A percentile compares a stretch with the other conserved stretches of the same genome.
These are phyloP conservation scores for Paradoxurus hermaphroditus DNA, from an alignment of 2,113 vertebrate genomes.

Conservation along the genomic window DNA sequence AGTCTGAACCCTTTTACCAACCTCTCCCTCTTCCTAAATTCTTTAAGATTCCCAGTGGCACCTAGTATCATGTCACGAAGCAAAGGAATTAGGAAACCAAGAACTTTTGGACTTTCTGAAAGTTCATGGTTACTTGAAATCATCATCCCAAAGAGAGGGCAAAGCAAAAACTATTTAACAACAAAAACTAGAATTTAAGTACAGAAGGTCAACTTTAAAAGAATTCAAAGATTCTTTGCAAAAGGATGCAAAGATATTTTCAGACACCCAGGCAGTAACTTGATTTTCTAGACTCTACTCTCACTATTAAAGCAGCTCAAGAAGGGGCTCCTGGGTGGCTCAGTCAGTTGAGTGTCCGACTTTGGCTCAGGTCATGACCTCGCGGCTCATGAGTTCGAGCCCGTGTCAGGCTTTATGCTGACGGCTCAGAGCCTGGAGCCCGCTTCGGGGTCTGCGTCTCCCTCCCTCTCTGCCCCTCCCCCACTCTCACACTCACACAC, in stretches of 20 bases:
- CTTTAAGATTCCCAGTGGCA: not conserved
- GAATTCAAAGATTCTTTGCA: too few species aligned
- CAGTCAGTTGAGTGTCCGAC: too few species aligned
- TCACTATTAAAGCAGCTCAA: not conserved
- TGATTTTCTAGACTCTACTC: not conserved
- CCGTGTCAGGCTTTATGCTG: too few species aligned
- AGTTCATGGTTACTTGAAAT: not conserved
- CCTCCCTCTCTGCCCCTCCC: too few species aligned
- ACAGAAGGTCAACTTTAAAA: not conserved
- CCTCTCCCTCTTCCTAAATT: not conserved
- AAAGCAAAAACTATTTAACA: conserved; percentile 3
- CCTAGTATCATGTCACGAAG: not conserved
- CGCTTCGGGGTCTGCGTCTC: too few species aligned
- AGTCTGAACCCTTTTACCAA: not conserved
- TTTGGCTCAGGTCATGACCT: too few species aligned
- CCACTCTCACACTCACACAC: too few species aligned
- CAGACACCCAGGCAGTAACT: not conserved
- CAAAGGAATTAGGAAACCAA: not conserved
- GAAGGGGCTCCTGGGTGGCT: not conserved
- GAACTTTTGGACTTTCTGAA: not conserved
- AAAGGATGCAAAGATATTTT: not conserved
- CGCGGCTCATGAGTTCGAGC: too few species aligned
- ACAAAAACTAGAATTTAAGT: not conserved
- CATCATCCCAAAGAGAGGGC: not conserved
- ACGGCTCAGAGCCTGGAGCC: too few species aligned